Conservation (phyloP, 2,113 vertebrate species). For the Clarias macrocephalus region DNA sequence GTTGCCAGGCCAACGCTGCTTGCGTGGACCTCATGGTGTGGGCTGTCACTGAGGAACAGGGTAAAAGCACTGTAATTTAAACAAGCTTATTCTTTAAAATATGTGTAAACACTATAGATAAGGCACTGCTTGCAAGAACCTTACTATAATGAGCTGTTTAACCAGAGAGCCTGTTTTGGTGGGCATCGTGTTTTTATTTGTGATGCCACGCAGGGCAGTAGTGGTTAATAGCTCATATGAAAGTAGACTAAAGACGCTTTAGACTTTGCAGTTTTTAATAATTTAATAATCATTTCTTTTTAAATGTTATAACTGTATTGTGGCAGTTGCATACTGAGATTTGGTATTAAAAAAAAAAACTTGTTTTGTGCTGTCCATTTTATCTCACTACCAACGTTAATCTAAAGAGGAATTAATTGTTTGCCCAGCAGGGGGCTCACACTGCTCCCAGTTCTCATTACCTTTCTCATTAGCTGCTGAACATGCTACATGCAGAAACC, state of each 20-base stretch:
- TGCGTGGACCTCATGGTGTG: conserved; percentile 99
- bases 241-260: too few relatives aligned
- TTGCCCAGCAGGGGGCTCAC: not conserved
- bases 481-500: not conserved
- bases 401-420: not conserved
- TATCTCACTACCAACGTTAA: too few relatives aligned
- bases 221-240: not conserved
- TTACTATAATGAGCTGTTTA: too few relatives aligned
- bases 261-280: too few relatives aligned
- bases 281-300: too few relatives aligned
- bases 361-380: too few relatives aligned
- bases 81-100: not conserved
- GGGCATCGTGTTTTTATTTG: not conserved
- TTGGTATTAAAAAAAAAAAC: too few relatives aligned
- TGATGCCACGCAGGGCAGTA: not conserved
- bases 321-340: too few relatives aligned
- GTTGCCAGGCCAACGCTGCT: conserved; percentile 95
- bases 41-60: conserved; percentile 97
- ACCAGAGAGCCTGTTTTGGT: too few relatives aligned
- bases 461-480: not conserved
- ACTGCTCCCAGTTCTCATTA: not conserved
- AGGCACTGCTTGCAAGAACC: not conserved
- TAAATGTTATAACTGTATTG: too few relatives aligned
- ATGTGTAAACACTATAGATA: not conserved
- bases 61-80: conserved; percentile 61